Evolutionary conservation across 2,888 invertebrate species (phyloP).

Genomic region (Cyclophora albipunctata): DNA sequence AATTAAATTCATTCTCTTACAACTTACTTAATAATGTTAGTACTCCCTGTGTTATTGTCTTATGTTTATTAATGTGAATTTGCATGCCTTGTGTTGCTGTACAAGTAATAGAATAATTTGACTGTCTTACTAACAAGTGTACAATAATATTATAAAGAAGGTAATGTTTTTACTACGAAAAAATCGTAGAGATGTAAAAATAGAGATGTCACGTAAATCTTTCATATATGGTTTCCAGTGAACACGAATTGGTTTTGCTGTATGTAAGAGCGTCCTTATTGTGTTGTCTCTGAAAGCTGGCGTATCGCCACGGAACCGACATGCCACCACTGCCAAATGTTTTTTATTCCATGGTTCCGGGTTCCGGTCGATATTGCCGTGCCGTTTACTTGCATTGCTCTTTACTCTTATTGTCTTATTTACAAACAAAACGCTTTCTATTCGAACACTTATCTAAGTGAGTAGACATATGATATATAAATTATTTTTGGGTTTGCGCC

Average conservation of each 20-base stretch:
- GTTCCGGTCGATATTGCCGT: slow-evolving; percentile 55
- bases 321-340: slow-evolving; percentile 45
- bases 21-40: slow-evolving; percentile 19
- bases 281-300: slow-evolving; percentile 60
- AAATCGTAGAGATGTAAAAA: no score
- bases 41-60: slow-evolving; percentile 15
- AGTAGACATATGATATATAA: no score
- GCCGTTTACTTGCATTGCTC: slow-evolving; percentile 46
- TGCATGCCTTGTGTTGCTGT: neutral
- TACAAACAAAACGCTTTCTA: slow-evolving; percentile 9
- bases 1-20: slow-evolving; percentile 32
- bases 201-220: slow-evolving; percentile 2
- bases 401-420: slow-evolving; percentile 18
- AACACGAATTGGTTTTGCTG: slow-evolving; percentile 54
- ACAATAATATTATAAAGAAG: no score
- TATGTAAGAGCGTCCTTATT: slow-evolving; percentile 60
- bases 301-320: slow-evolving; percentile 49
- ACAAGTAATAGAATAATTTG: no score
- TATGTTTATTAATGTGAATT: no score
- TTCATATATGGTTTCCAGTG: slow-evolving; percentile 2
- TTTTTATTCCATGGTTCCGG: slow-evolving; percentile 41
- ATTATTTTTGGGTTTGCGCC: no score
- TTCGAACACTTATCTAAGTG: no score
- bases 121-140: no score
- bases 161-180: no score